Evolutionary conservation across 1,140 invertebrate species (phyloP).

Genomic region (Drosophila bipectinata): DNA sequence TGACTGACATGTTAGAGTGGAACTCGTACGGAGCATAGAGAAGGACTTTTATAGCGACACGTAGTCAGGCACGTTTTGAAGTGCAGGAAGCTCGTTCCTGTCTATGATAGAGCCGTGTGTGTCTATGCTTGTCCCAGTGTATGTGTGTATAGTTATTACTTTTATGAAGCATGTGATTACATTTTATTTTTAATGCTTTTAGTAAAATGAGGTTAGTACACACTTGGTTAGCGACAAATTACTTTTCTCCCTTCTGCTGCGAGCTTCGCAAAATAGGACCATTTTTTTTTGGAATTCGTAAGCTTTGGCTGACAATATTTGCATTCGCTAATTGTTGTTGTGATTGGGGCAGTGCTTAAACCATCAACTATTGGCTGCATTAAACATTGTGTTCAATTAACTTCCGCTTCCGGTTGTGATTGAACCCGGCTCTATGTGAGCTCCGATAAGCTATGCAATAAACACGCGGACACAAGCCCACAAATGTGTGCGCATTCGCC

Average conservation of each 20-base stretch:
- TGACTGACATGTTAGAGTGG: constrained; percentile 46
- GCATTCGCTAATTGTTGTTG: constrained; percentile 46
- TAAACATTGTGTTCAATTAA: constrained; percentile 70
- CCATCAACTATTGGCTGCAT: constrained; percentile 37
- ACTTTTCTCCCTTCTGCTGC: constrained; percentile 41
- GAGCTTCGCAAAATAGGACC: not conserved
- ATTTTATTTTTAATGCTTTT: constrained; percentile 83
- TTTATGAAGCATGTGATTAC: constrained; percentile 83
- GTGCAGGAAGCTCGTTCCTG: constrained; percentile 65
- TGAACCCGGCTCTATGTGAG: constrained; percentile 42
- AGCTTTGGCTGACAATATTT: constrained; percentile 39
- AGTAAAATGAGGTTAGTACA: constrained; percentile 82
- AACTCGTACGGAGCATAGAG: constrained; percentile 8
- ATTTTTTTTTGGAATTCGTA: constrained; percentile 2
- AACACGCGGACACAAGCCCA: constrained; percentile 7
- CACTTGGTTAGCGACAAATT: constrained; percentile 82
- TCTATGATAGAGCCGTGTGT: constrained; percentile 33
- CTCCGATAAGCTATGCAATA: constrained; percentile 29
- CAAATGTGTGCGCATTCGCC: constrained; percentile 1
- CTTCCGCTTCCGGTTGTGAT: constrained; percentile 79
- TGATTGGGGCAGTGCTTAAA: constrained; percentile 32
- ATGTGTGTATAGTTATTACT: constrained; percentile 74
- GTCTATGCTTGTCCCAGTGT: constrained; percentile 8
- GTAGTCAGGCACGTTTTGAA: constrained; percentile 72
- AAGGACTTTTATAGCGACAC: constrained; percentile 73